Base-by-base conservation (phyloP, 37 sponge, comb jelly and placozoan species). In the Bolinopsis microptera region DNA sequence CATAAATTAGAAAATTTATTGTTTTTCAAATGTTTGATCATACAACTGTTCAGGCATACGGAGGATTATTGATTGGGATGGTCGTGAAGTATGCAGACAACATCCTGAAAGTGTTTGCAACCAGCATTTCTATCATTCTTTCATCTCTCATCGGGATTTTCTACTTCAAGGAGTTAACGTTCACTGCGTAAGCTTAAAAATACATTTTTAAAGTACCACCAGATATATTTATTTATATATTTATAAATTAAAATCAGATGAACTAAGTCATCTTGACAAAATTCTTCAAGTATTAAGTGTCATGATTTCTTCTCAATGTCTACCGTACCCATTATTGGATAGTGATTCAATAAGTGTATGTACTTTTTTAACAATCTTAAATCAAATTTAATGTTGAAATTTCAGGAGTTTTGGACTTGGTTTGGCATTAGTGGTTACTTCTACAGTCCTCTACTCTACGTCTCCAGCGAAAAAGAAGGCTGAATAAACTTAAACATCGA, bases 51-150 rank as follows among this genome's bases (percentile, higher is more conserved):
- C 61, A 98, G 99, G 99, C 96, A 31, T 48, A 95, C 13, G 99
- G 99, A 9, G 99, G 99, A 32, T 93, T 98, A n/a, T 67, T 96
- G 67, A 94, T 98, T 0, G 97, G 96, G 1, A 86, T 93, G 0
- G 99, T 98, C 32, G 96, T 98, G 39, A 98, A 98, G 92, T 98
- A 98, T 93, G 97, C 99, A 21, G 99, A 97, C 94, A 98, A 98
- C 94, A 98, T 98, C 24, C 96, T 98, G 48, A 98, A 98, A 92
- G 99, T 97, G 34, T 98, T 98, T 93, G 99, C 97, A 0, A 96
- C 99, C 9, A 94, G 97, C 1, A 30, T 97, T 2, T 97, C 99
- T 32, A 97, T 98, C 35, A 95, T 98, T 21, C 69, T 97, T 26
- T 98, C 99, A 41, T 97, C 96, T 38, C 69, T 96, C 22, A 27